phyloP scores from a whole-genome alignment of 1,140 invertebrate genomes.

The Bicyclus anynana region DNA sequence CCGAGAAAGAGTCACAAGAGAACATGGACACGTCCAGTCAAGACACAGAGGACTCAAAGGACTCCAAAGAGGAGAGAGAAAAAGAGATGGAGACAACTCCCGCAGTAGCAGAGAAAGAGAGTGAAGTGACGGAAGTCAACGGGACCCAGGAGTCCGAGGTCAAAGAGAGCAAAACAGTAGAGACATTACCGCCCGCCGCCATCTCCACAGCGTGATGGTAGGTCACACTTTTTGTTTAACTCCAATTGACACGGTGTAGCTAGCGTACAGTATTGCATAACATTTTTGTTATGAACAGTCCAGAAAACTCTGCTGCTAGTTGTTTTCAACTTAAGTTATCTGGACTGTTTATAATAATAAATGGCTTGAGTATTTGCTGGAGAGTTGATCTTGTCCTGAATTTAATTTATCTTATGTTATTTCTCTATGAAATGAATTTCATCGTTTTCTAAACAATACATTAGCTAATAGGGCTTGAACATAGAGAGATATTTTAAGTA shows the following conservation, averaged over 20 bases:
- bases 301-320: no score
- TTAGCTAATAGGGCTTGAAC: no score
- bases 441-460: no score
- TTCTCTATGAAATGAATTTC: no score
- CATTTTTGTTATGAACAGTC: no score
- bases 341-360: no score
- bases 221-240: conserved; percentile 4
- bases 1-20: conserved; percentile 36
- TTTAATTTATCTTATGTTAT: no score
- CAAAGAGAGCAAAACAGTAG: neutral
- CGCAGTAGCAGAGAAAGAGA: neutral
- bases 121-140: conserved; percentile 23
- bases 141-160: conserved; percentile 17
- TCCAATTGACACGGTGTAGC: neutral
- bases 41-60: conserved; percentile 42
- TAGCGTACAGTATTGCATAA: neutral
- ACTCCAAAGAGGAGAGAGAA: conserved; percentile 30
- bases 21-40: conserved; percentile 55
- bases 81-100: conserved; percentile 10
- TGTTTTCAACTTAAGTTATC: no score
- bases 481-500: no score
- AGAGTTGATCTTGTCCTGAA: no score
- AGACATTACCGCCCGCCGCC: conserved; percentile 3
- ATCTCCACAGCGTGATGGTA: conserved; percentile 48
- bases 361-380: no score